Evolutionary conservation across 2,888 invertebrate genomes (phyloP).

Genomic region (Psylliodes chrysocephalus): DNA sequence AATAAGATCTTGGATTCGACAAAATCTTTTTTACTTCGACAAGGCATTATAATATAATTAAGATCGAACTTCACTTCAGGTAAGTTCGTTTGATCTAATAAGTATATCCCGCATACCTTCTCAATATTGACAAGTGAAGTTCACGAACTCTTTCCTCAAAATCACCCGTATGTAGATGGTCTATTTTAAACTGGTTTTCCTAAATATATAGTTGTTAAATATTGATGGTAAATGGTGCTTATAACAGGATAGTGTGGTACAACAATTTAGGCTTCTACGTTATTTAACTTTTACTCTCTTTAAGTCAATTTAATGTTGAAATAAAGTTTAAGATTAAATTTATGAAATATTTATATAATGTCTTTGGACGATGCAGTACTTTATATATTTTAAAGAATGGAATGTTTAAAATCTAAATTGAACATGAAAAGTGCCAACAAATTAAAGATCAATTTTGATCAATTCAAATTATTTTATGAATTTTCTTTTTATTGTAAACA

Average conservation of each 20-base stretch:
- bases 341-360: background rate
- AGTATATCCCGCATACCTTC: too few relatives aligned
- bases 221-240: conserved; percentile 61
- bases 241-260: conserved; percentile 37
- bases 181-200: conserved; percentile 51
- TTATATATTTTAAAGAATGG: background rate
- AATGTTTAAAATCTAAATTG: too few relatives aligned
- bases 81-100: too few relatives aligned
- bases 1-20: too few relatives aligned
- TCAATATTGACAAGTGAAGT: too few relatives aligned
- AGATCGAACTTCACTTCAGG: too few relatives aligned
- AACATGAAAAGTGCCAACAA: too few relatives aligned
- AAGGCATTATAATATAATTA: too few relatives aligned
- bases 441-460: too few relatives aligned
- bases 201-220: conserved; percentile 42
- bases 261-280: conserved; percentile 9
- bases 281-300: conserved; percentile 16
- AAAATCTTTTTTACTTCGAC: too few relatives aligned
- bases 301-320: background rate
- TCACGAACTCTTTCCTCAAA: background rate
- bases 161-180: conserved; percentile 52
- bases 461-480: too few relatives aligned
- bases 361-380: background rate
- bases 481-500: too few relatives aligned
- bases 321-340: conserved; percentile 2